Conservation (phyloP, 2,113 vertebrate genomes). For the Glaucidium brasilianum region DNA sequence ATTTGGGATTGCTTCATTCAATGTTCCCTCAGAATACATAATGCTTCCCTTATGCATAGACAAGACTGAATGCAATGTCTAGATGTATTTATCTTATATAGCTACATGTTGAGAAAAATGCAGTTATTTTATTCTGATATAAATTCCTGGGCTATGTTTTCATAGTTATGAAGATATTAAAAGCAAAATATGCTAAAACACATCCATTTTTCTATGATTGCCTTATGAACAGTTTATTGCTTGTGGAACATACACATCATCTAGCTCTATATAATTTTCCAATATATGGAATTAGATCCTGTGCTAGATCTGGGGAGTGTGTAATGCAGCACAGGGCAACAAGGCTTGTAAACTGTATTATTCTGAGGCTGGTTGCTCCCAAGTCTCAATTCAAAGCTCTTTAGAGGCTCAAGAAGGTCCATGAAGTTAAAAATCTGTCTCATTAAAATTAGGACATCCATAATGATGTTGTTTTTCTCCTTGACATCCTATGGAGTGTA, state of each 20-base stretch:
- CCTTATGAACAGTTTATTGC: not conserved
- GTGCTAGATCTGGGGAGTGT: not conserved
- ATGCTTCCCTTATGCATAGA: not conserved
- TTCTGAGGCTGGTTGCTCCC: not conserved
- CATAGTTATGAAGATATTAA: not conserved
- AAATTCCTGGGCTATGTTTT: not conserved
- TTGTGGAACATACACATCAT: not conserved
- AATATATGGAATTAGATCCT: not conserved
- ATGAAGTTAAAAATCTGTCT: not conserved
- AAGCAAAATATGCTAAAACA: not conserved
- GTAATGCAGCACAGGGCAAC: not conserved
- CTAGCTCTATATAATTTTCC: not conserved
- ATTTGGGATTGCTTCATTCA: slow-evolving; percentile 14
- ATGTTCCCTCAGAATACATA: not conserved
- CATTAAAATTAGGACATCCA: not conserved
- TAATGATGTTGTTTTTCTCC: not conserved
- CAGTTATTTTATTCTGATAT: not conserved
- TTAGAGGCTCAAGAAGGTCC: not conserved
- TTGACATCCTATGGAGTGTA: not conserved
- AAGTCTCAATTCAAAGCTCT: not conserved
- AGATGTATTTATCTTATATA: not conserved
- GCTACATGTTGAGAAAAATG: not conserved
- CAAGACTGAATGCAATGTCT: not conserved
- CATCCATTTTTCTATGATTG: not conserved
- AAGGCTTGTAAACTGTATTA: not conserved